A percentile compares a stretch with the other conserved stretches of the same genome.
Evolutionary conservation across 2,113 vertebrate genomes (phyloP).

Genomic region (Gopherus evgoodei): DNA sequence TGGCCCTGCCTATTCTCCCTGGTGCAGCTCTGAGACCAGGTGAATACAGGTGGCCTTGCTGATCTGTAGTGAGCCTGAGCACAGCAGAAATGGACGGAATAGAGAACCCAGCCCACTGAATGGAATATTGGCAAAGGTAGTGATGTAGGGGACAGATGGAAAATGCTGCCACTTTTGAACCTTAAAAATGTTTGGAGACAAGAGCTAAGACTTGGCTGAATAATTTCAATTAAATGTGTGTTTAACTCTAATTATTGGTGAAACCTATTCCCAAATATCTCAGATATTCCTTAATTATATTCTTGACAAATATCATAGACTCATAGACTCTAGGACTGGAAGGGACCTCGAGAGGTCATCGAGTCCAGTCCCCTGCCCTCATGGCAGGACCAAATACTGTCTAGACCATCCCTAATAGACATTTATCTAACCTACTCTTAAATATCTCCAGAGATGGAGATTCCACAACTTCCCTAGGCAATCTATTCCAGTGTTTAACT

Average conservation of each 20-base stretch:
- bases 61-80: not conserved
- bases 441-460: too few species aligned
- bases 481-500: too few species aligned
- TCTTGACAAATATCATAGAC: not conserved
- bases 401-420: too few species aligned
- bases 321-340: too few species aligned
- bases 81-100: not conserved
- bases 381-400: too few species aligned
- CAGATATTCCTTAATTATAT: not conserved
- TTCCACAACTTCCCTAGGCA: too few species aligned
- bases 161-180: not conserved
- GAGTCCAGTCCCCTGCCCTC: too few species aligned
- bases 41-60: not conserved
- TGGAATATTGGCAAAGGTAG: not conserved
- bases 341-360: too few species aligned
- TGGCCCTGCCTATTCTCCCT: not conserved
- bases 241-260: slow-evolving; percentile 39
- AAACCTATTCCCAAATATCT: not conserved
- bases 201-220: not conserved
- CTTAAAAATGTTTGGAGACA: not conserved
- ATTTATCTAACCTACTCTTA: too few species aligned
- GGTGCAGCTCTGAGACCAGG: not conserved
- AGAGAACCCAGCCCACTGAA: not conserved
- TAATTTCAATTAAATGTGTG: not conserved
- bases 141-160: not conserved